Conservation (phyloP, 2,113 vertebrate genomes). For the Vulpes ferrilata region DNA sequence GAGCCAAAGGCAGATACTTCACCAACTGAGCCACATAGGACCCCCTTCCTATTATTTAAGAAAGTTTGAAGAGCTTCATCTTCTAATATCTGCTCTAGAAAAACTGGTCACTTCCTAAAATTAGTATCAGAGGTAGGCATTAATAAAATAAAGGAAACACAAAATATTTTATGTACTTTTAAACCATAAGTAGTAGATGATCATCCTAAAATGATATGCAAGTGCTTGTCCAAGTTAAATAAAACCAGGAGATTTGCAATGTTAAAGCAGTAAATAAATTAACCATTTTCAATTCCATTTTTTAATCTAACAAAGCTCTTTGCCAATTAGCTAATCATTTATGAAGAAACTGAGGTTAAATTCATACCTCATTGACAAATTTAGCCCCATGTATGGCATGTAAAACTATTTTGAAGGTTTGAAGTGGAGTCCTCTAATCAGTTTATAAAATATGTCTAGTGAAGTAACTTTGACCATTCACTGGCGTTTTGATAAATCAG, state of each 20-base stretch:
- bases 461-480: neutral
- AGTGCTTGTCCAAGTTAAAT: neutral
- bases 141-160: conserved; percentile 20
- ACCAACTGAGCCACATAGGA: neutral
- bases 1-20: neutral
- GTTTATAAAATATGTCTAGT: neutral
- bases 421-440: neutral
- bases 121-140: neutral
- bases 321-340: neutral
- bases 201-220: neutral
- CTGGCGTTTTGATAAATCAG: conserved; percentile 11
- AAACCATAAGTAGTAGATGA: neutral
- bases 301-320: neutral
- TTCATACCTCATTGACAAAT: neutral
- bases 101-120: conserved; percentile 13
- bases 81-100: neutral
- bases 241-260: neutral
- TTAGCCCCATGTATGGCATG: neutral
- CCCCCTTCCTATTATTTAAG: neutral
- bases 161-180: neutral
- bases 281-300: conserved; percentile 3
- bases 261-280: conserved; percentile 17
- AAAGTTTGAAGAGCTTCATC: neutral
- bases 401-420: neutral
- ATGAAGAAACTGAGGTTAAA: neutral